Evolutionary conservation across 2,888 invertebrate species (phyloP), one percentile per base, ranked within the genome.

Genomic region (Nycteola revayana): DNA sequence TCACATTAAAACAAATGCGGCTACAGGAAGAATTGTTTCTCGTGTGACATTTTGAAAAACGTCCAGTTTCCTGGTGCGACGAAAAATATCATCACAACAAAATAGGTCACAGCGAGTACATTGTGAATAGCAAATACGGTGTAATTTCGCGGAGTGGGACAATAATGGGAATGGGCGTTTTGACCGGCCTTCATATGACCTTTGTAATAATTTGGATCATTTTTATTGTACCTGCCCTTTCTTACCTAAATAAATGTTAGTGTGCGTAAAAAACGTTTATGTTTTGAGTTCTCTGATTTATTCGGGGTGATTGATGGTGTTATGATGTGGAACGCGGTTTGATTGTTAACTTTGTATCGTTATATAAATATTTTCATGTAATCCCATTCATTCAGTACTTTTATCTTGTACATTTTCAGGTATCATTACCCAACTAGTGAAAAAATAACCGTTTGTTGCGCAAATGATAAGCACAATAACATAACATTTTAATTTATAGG

Each of bases 51-150:
- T n/a, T n/a, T n/a, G n/a, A n/a, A 30, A 43, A 39, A 21, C 38
- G 45, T 35, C 51, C 55, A 58, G 39, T 47, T 42, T 36, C 45
- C 40, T 21, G 44, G 33, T 37, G 43, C 33, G 34, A 37, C 48
- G 40, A 45, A 50, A 51, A 60, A 51, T 52, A 58, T 43, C 55
- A 56, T 43, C 38, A 44, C 41, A 42, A 31, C 28, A 39, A 64
- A 61, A 60, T 60, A 63, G 65, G 61, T 55, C 65, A 58, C 44
- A 32, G 34, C 44, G 42, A 54, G 48, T 48, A 54, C 58, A 60
- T 62, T 63, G 58, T 66, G 69, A 63, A 66, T 64, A 58, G 60
- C 57, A 60, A 66, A 66, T 62, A 59, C 63, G 60, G 62, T 62
- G 62, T 65, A 60, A 66, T 66, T 66, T 61, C 58, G 45, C 40